Percentiles rank a stretch among this genome's conserved stretches.
Conservation (phyloP, 2,797 vertebrate genomes). For the Cyclopterus lumpus region DNA sequence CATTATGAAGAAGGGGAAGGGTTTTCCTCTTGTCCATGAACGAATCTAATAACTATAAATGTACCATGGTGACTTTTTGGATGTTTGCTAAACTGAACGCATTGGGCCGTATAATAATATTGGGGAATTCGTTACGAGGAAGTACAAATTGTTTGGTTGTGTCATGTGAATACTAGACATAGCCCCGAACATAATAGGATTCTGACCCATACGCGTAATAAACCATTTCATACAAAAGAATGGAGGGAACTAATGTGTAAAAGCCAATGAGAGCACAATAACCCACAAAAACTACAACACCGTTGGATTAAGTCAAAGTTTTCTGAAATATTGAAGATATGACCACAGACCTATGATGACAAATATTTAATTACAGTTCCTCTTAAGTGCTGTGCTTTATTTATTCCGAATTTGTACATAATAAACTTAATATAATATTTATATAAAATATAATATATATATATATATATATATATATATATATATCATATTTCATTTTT, state of each 20-base stretch:
- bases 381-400: not conserved
- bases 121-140: slow-evolving; percentile 38
- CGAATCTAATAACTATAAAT: slow-evolving; percentile 71
- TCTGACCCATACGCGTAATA: not conserved
- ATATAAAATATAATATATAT: not conserved
- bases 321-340: slow-evolving; percentile 2
- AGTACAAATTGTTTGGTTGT: slow-evolving; percentile 37
- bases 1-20: slow-evolving; percentile 49
- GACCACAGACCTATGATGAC: not conserved
- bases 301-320: not conserved
- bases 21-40: slow-evolving; percentile 55
- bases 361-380: not conserved
- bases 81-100: slow-evolving; percentile 43
- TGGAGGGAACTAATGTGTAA: not conserved
- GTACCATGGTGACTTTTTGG: slow-evolving; percentile 56
- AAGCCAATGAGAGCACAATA: slow-evolving; percentile 8
- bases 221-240: not conserved
- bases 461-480: too few relatives aligned
- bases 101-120: slow-evolving; percentile 44
- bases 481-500: not conserved
- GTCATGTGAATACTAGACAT: slow-evolving; percentile 35
- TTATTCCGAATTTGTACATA: not conserved
- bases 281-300: not conserved
- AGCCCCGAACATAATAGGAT: slow-evolving; percentile 25
- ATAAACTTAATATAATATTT: not conserved